Conservation (phyloP, 2,888 invertebrate genomes). For the Cryptops parisi region DNA sequence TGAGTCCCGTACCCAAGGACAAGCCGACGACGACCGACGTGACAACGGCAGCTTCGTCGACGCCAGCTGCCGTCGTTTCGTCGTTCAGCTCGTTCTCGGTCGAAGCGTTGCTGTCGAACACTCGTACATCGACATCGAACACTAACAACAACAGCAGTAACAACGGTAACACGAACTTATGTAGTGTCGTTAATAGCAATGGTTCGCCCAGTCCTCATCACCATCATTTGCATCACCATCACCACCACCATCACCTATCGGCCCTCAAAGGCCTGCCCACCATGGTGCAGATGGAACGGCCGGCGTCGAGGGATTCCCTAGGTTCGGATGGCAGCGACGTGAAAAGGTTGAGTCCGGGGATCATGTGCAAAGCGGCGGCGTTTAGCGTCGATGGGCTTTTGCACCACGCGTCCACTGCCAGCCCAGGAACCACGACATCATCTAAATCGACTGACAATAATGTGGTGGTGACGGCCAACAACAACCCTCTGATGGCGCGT, state of each 20-base stretch:
- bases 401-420: slow-evolving; percentile 1
- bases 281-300: not conserved
- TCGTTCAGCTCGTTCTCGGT: slow-evolving; percentile 15
- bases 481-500: slow-evolving; percentile 14
- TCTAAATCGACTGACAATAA: not conserved
- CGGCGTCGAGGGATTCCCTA: slow-evolving; percentile 9
- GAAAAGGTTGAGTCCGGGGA: not conserved
- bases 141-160: not conserved
- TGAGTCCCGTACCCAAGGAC: slow-evolving; percentile 14
- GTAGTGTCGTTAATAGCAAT: too few relatives aligned
- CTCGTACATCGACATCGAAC: too few relatives aligned
- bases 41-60: not conserved
- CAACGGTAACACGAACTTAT: not conserved
- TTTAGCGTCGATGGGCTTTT: slow-evolving; percentile 18
- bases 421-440: not conserved
- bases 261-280: not conserved
- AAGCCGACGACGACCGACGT: not conserved
- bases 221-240: slow-evolving; percentile 3
- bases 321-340: not conserved
- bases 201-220: not conserved
- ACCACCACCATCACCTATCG: not conserved
- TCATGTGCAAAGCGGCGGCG: slow-evolving; percentile 4
- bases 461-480: not conserved
- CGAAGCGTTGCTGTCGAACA: slow-evolving; percentile 16
- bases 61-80: too few relatives aligned